A percentile compares a stretch with the other conserved stretches of the same genome.
phyloP scores from a whole-genome alignment of 1,140 invertebrate species.

The Procambarus clarkii region DNA sequence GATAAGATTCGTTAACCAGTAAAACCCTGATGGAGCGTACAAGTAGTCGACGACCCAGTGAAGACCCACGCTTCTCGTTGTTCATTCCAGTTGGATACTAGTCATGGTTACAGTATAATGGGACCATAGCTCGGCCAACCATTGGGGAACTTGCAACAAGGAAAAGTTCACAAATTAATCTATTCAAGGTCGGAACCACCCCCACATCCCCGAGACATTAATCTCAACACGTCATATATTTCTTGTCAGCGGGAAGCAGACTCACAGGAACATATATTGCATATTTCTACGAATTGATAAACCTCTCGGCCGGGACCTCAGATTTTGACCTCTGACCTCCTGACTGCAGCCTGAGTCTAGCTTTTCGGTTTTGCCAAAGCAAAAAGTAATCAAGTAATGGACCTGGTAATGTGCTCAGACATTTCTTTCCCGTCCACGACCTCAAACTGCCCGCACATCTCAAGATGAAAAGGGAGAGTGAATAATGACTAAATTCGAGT shows the following conservation, averaged over 20 bases:
- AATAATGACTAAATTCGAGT: too few species aligned
- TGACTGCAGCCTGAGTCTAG: neutral
- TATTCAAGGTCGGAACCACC: neutral
- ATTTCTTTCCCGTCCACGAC: neutral
- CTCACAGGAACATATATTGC: slow-evolving; percentile 11
- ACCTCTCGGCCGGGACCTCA: neutral
- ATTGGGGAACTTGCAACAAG: neutral
- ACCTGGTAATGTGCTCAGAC: neutral
- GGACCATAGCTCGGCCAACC: neutral
- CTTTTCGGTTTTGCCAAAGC: neutral
- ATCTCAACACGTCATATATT: slow-evolving; percentile 16
- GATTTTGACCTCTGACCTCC: neutral
- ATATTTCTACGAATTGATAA: slow-evolving; percentile 20
- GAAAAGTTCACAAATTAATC: neutral
- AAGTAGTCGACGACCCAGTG: neutral
- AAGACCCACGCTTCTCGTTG: neutral
- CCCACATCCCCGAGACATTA: neutral
- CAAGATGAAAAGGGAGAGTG: too few species aligned
- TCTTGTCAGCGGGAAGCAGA: slow-evolving; percentile 13
- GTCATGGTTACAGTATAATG: neutral
- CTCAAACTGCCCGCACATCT: too few species aligned
- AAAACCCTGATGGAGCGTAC: neutral
- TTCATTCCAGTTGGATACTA: neutral
- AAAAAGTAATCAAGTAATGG: neutral
- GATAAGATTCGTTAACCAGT: too few species aligned